Evolutionary conservation across 2,888 invertebrate genomes (phyloP), one percentile per base, ranked within the genome.

Genomic region (Athalia rosae): DNA sequence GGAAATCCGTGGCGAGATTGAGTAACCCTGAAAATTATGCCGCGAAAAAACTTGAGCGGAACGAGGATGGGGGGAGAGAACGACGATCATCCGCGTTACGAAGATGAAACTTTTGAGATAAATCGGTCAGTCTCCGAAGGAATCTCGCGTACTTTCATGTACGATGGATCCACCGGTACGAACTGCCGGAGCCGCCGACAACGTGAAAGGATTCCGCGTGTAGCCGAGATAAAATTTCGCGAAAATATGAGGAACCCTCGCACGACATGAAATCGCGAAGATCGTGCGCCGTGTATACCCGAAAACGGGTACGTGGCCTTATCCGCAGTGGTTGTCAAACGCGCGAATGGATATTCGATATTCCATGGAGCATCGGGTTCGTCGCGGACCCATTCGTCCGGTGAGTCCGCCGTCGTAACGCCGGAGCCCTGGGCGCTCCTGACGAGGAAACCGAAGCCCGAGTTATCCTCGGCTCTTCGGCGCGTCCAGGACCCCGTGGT

Each of bases 401-500:
- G n/a, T 67, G 67, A 67, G 50, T 53, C 47, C 50, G 8, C 48
- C 28, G 9, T 48, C 67, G 50, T 28, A 11, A 53, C 28, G 28
- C 47, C 13, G 47, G 45, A 3, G 67, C n/a, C 11, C 45, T 28
- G 28, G 28, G 67, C 15, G 11, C 28, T 47, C 9, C 66, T 48
- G 66, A 66, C 50, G 53, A 53, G 67, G 67, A 67, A 45, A 6
- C n/a, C 28, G 28, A 28, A 28, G 28, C 28, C 28, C 28, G 28
- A 28, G 28, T 28, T 28, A 28, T 28, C 28, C 28, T 28, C 28
- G 28, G 28, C 7, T 50, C 67, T 48, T 53, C 15, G 28, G 71
- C 45, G 6, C 3, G 58, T 69, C 71, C 71, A 71, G 71, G 71
- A 71, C 71, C 74, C 28, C 28, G 28, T 28, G 28, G 28, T 28